Evolutionary conservation across 1,140 invertebrate species (phyloP).

Genomic region (Trypoxylus dichotomus): DNA sequence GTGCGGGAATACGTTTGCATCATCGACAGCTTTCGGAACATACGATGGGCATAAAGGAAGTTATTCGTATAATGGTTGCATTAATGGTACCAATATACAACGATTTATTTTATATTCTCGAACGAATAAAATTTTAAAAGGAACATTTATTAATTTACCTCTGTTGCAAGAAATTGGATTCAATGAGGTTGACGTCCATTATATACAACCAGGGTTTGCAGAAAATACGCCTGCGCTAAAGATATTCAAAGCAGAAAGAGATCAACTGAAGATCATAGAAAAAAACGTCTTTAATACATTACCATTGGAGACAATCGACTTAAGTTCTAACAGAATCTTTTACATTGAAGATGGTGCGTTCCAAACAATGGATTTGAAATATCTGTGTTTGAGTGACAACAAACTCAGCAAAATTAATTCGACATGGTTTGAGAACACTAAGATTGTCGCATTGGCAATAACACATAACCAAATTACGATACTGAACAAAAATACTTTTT

Average conservation of each 20-base stretch:
- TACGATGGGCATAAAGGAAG: no score
- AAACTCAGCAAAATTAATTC: neutral
- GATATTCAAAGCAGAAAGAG: neutral
- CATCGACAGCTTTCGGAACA: no score
- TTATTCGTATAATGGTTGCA: neutral
- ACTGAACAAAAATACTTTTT: neutral
- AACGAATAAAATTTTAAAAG: neutral
- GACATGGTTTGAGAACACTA: neutral
- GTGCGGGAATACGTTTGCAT: no score
- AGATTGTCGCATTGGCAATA: neutral
- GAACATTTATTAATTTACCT: neutral
- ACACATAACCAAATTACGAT: neutral
- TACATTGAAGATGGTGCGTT: neutral
- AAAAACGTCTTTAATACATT: neutral
- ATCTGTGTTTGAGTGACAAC: neutral
- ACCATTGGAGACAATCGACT: neutral
- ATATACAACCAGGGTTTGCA: neutral
- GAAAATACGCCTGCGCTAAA: neutral
- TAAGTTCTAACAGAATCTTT: neutral
- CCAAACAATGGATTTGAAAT: neutral
- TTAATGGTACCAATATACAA: neutral
- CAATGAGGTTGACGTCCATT: neutral
- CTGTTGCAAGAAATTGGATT: neutral
- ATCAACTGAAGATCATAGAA: neutral
- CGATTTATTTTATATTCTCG: neutral